These are phyloP conservation scores for Temnothorax ravouxi DNA, from an alignment of 2,888 invertebrate genomes.

Conservation along the genomic window DNA sequence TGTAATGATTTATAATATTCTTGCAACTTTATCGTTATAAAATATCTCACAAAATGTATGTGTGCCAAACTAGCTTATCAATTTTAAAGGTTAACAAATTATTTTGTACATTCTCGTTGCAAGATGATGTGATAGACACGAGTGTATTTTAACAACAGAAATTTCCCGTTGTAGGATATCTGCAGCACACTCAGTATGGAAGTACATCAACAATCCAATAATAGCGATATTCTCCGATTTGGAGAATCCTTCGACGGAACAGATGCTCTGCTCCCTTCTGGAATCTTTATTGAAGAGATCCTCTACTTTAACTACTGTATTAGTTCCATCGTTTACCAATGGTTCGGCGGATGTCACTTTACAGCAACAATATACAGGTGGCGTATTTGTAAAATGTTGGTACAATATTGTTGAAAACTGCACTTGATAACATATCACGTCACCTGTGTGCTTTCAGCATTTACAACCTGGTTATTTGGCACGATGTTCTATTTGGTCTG, in stretches of 20 bases:
- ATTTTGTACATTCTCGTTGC: neutral
- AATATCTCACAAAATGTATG: neutral
- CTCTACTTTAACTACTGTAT: slow-evolving; percentile 79
- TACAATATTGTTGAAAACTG: neutral
- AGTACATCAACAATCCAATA: slow-evolving; percentile 89
- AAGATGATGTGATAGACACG: neutral
- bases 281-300: slow-evolving; percentile 86
- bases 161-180: slow-evolving; percentile 28
- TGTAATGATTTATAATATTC: neutral
- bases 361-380: slow-evolving; percentile 78
- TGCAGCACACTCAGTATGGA: slow-evolving; percentile 87
- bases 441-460: slow-evolving; percentile 83
- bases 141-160: neutral
- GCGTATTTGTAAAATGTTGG: neutral
- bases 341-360: slow-evolving; percentile 70
- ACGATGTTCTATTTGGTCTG: slow-evolving; percentile 90
- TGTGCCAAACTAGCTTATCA: neutral
- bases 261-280: slow-evolving; percentile 88
- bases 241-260: slow-evolving; percentile 88
- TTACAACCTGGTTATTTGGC: slow-evolving; percentile 91
- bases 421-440: neutral
- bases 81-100: neutral
- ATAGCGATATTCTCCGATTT: slow-evolving; percentile 88
- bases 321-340: slow-evolving; percentile 78
- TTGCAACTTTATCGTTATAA: neutral